These are phyloP conservation scores for Achatina immaculata DNA, from an alignment of 1,140 invertebrate genomes.

Conservation along the genomic window DNA sequence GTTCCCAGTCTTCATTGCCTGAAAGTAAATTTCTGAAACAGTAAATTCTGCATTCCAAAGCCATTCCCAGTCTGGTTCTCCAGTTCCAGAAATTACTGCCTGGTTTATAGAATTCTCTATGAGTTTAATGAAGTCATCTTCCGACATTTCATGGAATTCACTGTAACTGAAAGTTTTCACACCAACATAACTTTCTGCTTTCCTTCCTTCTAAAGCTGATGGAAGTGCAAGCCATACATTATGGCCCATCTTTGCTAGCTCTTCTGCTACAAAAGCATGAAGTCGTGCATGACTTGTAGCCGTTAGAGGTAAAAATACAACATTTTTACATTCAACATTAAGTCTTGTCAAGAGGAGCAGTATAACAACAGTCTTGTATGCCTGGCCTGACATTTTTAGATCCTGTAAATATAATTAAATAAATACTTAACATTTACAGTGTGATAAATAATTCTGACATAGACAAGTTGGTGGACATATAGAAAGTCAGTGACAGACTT, in stretches of 20 bases:
- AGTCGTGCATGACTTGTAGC: conserved; percentile 58
- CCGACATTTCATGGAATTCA: conserved; percentile 11
- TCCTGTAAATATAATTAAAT: too few relatives aligned
- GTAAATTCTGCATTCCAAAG: neutral
- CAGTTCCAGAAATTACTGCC: neutral
- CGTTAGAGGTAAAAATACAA: conserved; percentile 55
- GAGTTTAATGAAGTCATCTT: neutral
- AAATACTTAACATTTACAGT: too few relatives aligned
- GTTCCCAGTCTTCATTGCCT: neutral
- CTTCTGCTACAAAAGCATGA: conserved; percentile 43
- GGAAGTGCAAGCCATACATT: neutral
- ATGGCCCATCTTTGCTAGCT: neutral
- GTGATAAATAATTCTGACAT: too few relatives aligned
- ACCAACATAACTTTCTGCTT: conserved; percentile 47
- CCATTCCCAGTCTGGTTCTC: neutral
- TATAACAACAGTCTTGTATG: neutral
- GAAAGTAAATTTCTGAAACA: neutral
- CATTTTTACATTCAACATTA: neutral
- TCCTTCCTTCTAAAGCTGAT: conserved; percentile 40
- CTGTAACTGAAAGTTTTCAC: conserved; percentile 16
- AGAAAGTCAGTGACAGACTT: too few relatives aligned
- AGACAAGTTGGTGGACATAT: too few relatives aligned
- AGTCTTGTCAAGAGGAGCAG: neutral
- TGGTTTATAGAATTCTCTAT: neutral
- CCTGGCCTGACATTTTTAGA: too few relatives aligned